Percentiles rank a stretch among this genome's conserved stretches.
Evolutionary conservation across 2,888 invertebrate species (phyloP).

Genomic region (Cristatella mucedo): DNA sequence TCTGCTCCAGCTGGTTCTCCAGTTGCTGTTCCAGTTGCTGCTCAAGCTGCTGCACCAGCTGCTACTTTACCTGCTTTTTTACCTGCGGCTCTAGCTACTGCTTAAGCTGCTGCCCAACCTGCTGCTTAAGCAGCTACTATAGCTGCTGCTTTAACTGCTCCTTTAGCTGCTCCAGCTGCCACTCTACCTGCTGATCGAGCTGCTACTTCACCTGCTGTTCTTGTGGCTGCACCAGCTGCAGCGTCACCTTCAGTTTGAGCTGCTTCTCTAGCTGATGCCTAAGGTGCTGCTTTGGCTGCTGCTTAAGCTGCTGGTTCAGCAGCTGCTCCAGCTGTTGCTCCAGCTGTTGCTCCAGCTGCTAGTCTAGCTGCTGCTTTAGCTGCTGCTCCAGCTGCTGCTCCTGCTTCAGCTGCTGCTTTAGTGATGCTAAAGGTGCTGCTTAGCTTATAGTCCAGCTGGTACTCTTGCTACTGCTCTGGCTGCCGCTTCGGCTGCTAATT

Average conservation of each 20-base stretch:
- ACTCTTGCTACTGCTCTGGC: slow-evolving; percentile 11
- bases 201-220: slow-evolving; percentile 9
- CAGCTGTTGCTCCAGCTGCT: slow-evolving; percentile 6
- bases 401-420: slow-evolving; percentile 10
- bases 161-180: background rate
- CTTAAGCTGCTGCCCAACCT: slow-evolving; percentile 11
- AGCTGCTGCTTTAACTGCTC: background rate
- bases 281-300: slow-evolving; percentile 11
- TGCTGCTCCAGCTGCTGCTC: slow-evolving; percentile 11
- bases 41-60: slow-evolving; percentile 11
- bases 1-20: no score
- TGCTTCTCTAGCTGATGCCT: slow-evolving; percentile 12
- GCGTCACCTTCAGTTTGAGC: slow-evolving; percentile 5
- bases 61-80: slow-evolving; percentile 10
- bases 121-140: slow-evolving; percentile 10
- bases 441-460: slow-evolving; percentile 10
- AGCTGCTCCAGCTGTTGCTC: slow-evolving; percentile 7
- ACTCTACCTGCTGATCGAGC: background rate
- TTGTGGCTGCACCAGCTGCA: slow-evolving; percentile 11
- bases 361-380: slow-evolving; percentile 9
- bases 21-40: no score
- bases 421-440: no score
- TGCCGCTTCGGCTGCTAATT: slow-evolving; percentile 2
- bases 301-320: slow-evolving; percentile 10
- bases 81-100: slow-evolving; percentile 10